Base-by-base conservation (phyloP, 2,113 vertebrate genomes). In the Larimichthys crocea region DNA sequence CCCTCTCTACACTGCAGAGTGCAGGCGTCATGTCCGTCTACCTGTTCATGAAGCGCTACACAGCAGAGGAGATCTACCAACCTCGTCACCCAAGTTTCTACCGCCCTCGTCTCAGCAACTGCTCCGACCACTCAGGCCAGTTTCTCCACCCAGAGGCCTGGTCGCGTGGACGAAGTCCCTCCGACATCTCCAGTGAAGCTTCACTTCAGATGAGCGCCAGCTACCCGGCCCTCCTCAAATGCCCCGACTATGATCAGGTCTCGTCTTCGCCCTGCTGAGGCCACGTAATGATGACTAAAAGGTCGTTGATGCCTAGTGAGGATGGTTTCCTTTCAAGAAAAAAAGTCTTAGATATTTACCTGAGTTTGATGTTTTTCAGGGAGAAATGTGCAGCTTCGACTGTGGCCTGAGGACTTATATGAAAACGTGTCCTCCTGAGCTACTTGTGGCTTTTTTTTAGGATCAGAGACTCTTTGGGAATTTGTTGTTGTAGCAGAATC, bases 41-140 rank as follows among this genome's bases (percentile, higher is more conserved):
- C 90, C 93, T 97, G 72, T 97, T 97, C 92, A 97, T 96, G 96
- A 97, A 97, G 87, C 90, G 96, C n/a, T 97, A 97, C 89, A 93
- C 96, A 0, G 95, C 96, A 0, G 96, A 96, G 89, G 96, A 96
- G 75, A 89, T 94, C 31, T 96, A 96, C 91, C 88, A 95, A 24
- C 95, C 95, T 5, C 87, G 69, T 0, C 96, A 96, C 65, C 94
- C 95, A 0, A 72, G 91, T 75, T 96, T 96, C 94, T 96, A 97
- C 92, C 94, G 94, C 0, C 96, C 96, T 2, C 96, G 96, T 0
- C 95, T 96, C 76, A 97, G 96, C 91, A 96, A 96, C 95, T 96
- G 96, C 94, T 97, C 96, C 0, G 95, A 97, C 89, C 96, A 96
- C 93, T 97, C 96, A 0, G 94, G 96, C 14, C 96, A 97, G 86